Conservation (phyloP, 2,888 invertebrate species). For the Carcina quercana region DNA sequence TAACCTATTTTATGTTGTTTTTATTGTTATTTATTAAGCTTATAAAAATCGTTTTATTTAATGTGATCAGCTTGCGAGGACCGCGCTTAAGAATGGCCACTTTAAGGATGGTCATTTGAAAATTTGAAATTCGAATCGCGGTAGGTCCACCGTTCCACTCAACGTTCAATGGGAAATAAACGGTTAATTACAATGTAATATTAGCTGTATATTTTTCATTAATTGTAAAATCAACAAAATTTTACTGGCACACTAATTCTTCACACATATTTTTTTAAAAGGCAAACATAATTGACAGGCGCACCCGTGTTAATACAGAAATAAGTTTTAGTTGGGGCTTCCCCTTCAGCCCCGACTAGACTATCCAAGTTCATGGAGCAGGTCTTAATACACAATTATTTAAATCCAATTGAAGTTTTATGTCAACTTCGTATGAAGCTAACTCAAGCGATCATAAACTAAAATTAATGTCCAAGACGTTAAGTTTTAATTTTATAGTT, state of each 20-base stretch:
- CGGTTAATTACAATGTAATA: constrained; percentile 7
- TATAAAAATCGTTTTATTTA: constrained; percentile 61
- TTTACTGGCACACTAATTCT: too few relatives aligned
- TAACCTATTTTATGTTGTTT: constrained; percentile 69
- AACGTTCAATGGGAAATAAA: constrained; percentile 2
- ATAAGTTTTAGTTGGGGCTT: too few relatives aligned
- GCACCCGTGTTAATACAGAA: too few relatives aligned
- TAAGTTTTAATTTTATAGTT: constrained; percentile 48
- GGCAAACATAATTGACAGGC: too few relatives aligned
- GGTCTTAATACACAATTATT: constrained; percentile 14
- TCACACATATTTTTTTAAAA: too few relatives aligned
- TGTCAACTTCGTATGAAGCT: constrained; percentile 42
- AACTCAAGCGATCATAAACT: constrained; percentile 50
- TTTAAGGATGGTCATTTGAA: constrained; percentile 15
- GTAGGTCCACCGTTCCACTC: constrained; percentile 6
- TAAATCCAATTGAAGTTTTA: constrained; percentile 49
- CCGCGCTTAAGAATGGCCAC: constrained; percentile 29
- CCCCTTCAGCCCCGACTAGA: too few relatives aligned
- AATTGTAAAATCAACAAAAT: too few relatives aligned
- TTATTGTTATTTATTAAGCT: constrained; percentile 70
- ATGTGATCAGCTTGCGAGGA: constrained; percentile 52
- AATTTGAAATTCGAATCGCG: constrained; percentile 11
- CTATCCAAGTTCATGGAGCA: too few relatives aligned
- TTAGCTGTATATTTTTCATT: too few relatives aligned
- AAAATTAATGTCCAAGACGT: constrained; percentile 36